Evolutionary conservation across 2,113 vertebrate genomes (phyloP), one percentile per base, ranked within the genome.

Genomic region (Otolemur garnettii): DNA sequence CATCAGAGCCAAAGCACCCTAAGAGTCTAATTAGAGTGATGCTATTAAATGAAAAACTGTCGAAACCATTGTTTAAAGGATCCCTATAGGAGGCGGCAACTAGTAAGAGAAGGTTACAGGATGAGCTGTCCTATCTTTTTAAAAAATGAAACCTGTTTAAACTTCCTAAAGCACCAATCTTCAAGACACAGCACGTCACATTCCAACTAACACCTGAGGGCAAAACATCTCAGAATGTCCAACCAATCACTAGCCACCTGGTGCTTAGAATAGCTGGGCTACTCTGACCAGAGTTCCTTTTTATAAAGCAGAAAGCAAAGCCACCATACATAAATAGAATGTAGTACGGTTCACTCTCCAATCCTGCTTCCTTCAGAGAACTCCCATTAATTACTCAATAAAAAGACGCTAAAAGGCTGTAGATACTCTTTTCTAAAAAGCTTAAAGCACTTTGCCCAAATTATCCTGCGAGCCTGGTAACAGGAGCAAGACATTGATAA

Each of bases 1-100:
- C 17, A n/a, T 45, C 85, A 95, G 59, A 87, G 72, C 18, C 88
- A 92, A 96, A 97, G 87, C 35, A 68, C 19, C 78, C 89, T n/a
- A 90, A 75, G 69, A 77, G 42, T 93, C 81, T 91, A 96, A 95
- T 83, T 74, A 92, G 1, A 55, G 26, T 35, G 42, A 83, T 33
- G n/a, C 13, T 62, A 78, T 84, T 90, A 94, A 96, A 91, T 12
- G 62, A 79, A 86, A 93, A 60, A 22, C 68, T 42, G 38, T 45
- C 72, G 87, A 87, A 87, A 71, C 15, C 14, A 17, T 14, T 94
- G n/a, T 57, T 55, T 86, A 74, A 42, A 93, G 81, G 75, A 80
- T 87, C 50, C 4, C 62, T 92, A 24, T 4, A 68, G 13, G 42
- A 71, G 53, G 19, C 5, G 60, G 77, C 59, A 94, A 60, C 71